Conservation (phyloP, 2,888 invertebrate species). For the Galeruca laticollis region DNA sequence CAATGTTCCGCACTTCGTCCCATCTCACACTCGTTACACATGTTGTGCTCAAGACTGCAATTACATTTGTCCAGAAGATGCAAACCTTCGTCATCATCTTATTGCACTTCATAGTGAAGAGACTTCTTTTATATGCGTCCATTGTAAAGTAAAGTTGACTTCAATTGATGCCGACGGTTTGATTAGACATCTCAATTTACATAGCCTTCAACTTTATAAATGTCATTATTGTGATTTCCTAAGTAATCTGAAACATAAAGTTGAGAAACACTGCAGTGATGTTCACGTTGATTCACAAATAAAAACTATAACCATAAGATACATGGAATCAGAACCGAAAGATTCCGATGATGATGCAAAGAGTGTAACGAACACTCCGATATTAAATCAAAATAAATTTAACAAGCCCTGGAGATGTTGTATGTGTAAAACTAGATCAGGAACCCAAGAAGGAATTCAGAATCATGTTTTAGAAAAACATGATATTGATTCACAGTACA, state of each 20-base stretch:
- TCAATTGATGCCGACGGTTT: slow-evolving; percentile 65
- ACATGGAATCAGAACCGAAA: slow-evolving; percentile 55
- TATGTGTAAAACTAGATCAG: slow-evolving; percentile 74
- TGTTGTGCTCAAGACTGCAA: slow-evolving; percentile 80
- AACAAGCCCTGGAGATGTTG: slow-evolving; percentile 79
- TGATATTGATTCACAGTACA: slow-evolving; percentile 76
- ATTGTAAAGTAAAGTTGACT: slow-evolving; percentile 74
- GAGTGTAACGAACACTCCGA: background rate
- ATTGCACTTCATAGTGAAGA: slow-evolving; percentile 77
- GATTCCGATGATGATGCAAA: slow-evolving; percentile 52
- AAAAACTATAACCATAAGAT: slow-evolving; percentile 65
- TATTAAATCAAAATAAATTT: slow-evolving; percentile 1
- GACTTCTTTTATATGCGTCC: slow-evolving; percentile 71
- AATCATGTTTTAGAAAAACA: slow-evolving; percentile 74
- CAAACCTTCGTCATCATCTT: slow-evolving; percentile 79
- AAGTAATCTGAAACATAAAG: slow-evolving; percentile 72
- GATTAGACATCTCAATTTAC: slow-evolving; percentile 80
- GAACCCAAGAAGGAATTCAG: slow-evolving; percentile 72
- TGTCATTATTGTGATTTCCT: slow-evolving; percentile 78
- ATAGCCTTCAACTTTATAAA: slow-evolving; percentile 79
- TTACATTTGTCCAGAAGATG: slow-evolving; percentile 79
- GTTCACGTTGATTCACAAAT: slow-evolving; percentile 70
- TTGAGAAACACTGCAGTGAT: slow-evolving; percentile 77
- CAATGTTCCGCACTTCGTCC: slow-evolving; percentile 55
- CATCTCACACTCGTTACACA: slow-evolving; percentile 69